Evolutionary conservation across 2,113 vertebrate genomes (phyloP), one percentile per base, ranked within the genome.

Genomic region (Oncorhynchus masou): DNA sequence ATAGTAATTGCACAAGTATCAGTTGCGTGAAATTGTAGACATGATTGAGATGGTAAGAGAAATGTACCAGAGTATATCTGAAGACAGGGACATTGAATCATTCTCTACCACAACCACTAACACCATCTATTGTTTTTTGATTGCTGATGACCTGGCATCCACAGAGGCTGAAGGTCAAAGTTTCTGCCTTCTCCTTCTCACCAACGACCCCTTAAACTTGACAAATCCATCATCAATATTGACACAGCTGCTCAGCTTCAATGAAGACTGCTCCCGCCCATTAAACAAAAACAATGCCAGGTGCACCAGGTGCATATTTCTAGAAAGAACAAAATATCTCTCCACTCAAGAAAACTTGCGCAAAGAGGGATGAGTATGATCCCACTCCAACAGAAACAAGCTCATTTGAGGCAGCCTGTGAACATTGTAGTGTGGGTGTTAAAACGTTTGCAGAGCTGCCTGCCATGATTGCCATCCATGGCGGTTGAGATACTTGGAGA

Each of bases 211-310:
- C 71, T 69, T 75, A 76, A 87, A 77, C 70, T 71, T 68, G 71
- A 81, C 57, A 80, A 79, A 83, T 74, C 72, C 79, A 39, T 84
- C 79, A 16, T 83, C 81, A 16, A 84, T 81, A 81, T 29, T 49
- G 66, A 83, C 54, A 80, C 49, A 74, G 59, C 59, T 62, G 59
- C 59, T 62, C 59, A 62, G 7, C 3, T 2, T 22, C 19, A 24
- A 62, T 80, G 65, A 84, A 81, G 74, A 31, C 73, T 3, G 1
- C 19, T 66, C 48, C 45, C n/a, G 19, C 39, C 19, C 1, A 12
- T 69, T 9, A 19, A n/a, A 24, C 59, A 22, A 11, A 12, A 62
- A n/a, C n/a, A 62, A 22, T 24, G 59, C 59, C n/a, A 62, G 22
- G n/a, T 22, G n/a, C n/a, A 22, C 59, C n/a, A 24, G 59, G 59